Evolutionary conservation across 1,140 invertebrate species (phyloP), one percentile per base, ranked within the genome.

Genomic region (Pseudobourletiella spinata): DNA sequence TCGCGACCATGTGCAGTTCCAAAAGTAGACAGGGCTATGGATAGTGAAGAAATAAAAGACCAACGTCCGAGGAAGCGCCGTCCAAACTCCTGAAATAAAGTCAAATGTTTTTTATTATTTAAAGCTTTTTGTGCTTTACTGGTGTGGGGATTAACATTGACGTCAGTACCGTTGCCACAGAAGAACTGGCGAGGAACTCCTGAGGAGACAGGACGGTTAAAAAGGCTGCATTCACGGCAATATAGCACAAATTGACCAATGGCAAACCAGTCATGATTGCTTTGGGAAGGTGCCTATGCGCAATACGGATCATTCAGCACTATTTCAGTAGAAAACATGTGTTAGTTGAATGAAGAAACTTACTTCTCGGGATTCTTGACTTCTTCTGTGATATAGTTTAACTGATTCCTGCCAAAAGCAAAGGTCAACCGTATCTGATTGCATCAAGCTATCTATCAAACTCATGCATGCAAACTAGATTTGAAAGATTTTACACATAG

Each of bases 181-280:
- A 92, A 29, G 84, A 81, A 0, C 87, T 84, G 14, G 76, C 77
- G 0, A 87, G 77, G 79, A 97, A 88, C 74, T 96, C 91, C 0
- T 81, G 76, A 1, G 84, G 82, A 8, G 81, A 85, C 57, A 96
- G 77, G 1, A 87, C 91, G 0, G 92, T 85, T 81, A 96, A 88
- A 74, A 95, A 95, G 25, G 93, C 87, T 1, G 96, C 79, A 73
- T 96, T 97, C 80, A 94, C 89, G 58, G 90, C 80, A 8, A 94
- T 84, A 72, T 97, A 97, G 1, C 95, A 80, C 0, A 83, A 71
- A 0, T 91, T 95, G 0, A 95, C 88, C 1, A 91, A 75, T 1
- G 90, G 89, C 29, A 93, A 87, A 0, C 89, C 91, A 43, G 95
- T 90, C 20, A 87, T 78, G 64, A 96, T 94, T 55, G 91, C 91